Base-by-base conservation (phyloP, 1,140 invertebrate genomes). In the Brachionus koreanus region DNA sequence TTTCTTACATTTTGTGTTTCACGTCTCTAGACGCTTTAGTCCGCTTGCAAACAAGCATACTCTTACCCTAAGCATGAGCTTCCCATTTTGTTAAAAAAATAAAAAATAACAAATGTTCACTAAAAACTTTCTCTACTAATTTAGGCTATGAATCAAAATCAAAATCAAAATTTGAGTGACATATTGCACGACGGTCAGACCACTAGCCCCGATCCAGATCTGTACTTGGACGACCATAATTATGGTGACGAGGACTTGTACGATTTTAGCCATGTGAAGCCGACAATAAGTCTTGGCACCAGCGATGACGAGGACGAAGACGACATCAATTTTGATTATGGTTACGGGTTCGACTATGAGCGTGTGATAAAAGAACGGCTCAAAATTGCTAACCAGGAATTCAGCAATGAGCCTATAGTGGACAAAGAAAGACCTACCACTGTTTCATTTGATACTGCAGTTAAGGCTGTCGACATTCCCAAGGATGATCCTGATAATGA, bases 311-410 rank as follows among this genome's bases (percentile, higher is more conserved):
- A 74, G 19, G 69, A 74, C 0, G 69, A 74, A 12, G 69, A 74
- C 43, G 69, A 74, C 19, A 74, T 74, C 12, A 74, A 74, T 74
- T 74, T 74, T 74, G 69, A 74, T 10, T 74, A 74, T 74, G 69
- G 10, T 10, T 74, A 74, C 19, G 69, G 69, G 3, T 79, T 61
- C 37, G 76, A 79, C n/a, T 79, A 79, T 35, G 76, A 79, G 13
- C 49, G 61, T 37, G 76, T 61, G 10, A 79, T 79, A 9, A 79
- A 61, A 37, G 76, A 79, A 61, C 19, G 76, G 3, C 49, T 79
- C n/a, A 79, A 65, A 79, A 79, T 42, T 25, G 76, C 49, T 5
- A 79, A 79, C 35, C 76, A 79, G 16, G 61, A 61, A 12, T 65
- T 79, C 7, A 35, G n/a, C 23, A 65, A 79, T 29, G 76, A 79